Conservation (phyloP, 92 coral and sea anemone species). For the Blastomussa wellsi region DNA sequence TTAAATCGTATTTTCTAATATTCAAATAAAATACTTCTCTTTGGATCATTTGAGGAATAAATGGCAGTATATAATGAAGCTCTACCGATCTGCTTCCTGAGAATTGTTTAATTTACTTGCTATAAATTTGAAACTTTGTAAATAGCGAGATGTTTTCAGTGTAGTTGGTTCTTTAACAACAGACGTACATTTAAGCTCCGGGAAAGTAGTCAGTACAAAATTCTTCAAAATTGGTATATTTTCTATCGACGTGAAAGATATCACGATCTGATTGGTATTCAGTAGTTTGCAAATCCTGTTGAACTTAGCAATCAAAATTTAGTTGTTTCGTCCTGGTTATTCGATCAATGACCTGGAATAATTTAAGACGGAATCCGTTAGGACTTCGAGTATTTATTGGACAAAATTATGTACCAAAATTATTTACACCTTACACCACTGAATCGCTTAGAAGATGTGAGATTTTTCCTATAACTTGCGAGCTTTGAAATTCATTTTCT, state of each 20-base stretch:
- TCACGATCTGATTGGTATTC: not conserved
- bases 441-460: too few species aligned
- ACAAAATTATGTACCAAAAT: too few species aligned
- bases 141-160: not conserved
- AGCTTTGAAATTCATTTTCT: too few species aligned
- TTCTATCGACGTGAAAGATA: not conserved
- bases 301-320: not conserved
- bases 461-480: too few species aligned
- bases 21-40: not conserved
- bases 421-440: too few species aligned
- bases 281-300: not conserved
- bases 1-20: not conserved
- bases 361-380: too few species aligned
- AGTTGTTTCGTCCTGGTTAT: not conserved
- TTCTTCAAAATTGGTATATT: too few species aligned
- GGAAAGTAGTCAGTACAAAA: not conserved
- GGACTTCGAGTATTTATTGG: too few species aligned
- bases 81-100: constrained; percentile 4
- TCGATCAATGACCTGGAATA: not conserved
- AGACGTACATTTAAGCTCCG: not conserved
- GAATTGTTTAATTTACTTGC: constrained; percentile 10
- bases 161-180: not conserved
- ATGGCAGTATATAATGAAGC: too few species aligned
- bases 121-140: not conserved
- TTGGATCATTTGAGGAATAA: not conserved